Percentiles rank a stretch among this genome's conserved stretches.
These are phyloP conservation scores for Pelobates cultripes DNA, from an alignment of 2,797 vertebrate genomes.

Conservation along the genomic window DNA sequence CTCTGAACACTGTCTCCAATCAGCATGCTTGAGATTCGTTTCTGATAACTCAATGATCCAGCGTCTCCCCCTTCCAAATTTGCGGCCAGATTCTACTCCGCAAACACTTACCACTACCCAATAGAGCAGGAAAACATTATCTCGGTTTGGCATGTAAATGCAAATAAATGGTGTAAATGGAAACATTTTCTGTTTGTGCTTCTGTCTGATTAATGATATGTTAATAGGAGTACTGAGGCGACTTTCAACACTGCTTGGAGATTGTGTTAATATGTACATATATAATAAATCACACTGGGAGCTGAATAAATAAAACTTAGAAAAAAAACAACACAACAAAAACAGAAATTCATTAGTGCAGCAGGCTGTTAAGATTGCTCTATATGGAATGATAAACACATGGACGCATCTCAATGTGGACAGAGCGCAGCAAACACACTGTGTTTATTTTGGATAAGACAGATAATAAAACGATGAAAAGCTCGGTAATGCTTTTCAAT, in stretches of 20 bases:
- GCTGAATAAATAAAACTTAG: conserved; percentile 45
- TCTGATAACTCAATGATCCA: neutral
- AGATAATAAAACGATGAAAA: too few species aligned
- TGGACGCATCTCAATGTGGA: conserved; percentile 1
- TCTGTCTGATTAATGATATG: conserved; percentile 56
- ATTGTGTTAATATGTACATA: conserved; percentile 55
- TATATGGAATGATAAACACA: conserved; percentile 45
- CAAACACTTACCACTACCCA: conserved; percentile 43
- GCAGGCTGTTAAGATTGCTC: conserved; percentile 38
- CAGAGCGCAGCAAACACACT: neutral
- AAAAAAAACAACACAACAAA: conserved; percentile 24
- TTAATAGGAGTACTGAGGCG: conserved; percentile 51
- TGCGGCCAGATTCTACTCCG: conserved; percentile 13
- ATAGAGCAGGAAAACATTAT: conserved; percentile 51
- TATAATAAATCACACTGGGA: conserved; percentile 47
- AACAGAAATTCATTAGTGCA: conserved; percentile 43
- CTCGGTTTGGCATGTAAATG: conserved; percentile 51
- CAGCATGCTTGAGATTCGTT: conserved; percentile 5
- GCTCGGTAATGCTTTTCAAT: too few species aligned
- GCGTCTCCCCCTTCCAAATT: conserved; percentile 16
- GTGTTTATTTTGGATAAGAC: neutral
- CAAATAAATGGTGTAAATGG: conserved; percentile 54
- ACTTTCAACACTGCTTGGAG: conserved; percentile 43
- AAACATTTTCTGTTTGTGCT: conserved; percentile 50
- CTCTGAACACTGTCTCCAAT: neutral